Conservation (phyloP, 2,797 vertebrate species). For the Labeo calbasu region DNA sequence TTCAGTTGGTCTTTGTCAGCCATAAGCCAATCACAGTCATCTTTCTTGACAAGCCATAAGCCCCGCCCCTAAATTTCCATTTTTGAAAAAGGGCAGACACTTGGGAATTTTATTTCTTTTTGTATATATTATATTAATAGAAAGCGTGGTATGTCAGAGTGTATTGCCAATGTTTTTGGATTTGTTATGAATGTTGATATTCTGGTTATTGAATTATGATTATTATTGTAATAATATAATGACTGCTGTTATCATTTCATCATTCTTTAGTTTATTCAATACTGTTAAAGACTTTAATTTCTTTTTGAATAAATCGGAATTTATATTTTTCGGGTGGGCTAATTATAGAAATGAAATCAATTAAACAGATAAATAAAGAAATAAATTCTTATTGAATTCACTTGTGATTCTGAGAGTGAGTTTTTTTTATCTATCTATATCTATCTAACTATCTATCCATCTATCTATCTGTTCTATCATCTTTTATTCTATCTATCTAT, state of each 20-base stretch:
- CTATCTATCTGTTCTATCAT: neutral
- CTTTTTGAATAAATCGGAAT: conserved; percentile 78
- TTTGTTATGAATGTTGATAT: conserved; percentile 87
- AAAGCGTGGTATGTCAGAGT: conserved; percentile 84
- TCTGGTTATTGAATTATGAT: conserved; percentile 84
- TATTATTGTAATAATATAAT: conserved; percentile 77
- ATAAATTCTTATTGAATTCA: conserved; percentile 77
- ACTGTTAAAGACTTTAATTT: conserved; percentile 73
- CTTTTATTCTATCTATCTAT: neutral
- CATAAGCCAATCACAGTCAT: conserved; percentile 74
- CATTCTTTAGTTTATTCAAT: conserved; percentile 76
- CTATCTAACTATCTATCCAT: neutral
- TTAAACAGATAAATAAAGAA: conserved; percentile 83
- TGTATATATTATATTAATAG: conserved; percentile 77
- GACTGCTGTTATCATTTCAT: conserved; percentile 80
- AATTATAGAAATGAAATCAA: conserved; percentile 82
- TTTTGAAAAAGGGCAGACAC: conserved; percentile 80
- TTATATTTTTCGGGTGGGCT: conserved; percentile 85
- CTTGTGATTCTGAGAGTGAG: conserved; percentile 53
- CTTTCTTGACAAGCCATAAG: conserved; percentile 84
- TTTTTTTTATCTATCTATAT: neutral
- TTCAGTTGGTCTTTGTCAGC: conserved; percentile 70
- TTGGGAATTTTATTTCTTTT: conserved; percentile 71
- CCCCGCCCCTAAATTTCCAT: conserved; percentile 68
- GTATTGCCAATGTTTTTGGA: conserved; percentile 83